Conservation (phyloP, 2,113 vertebrate species). For the Gorsachius goisagi region DNA sequence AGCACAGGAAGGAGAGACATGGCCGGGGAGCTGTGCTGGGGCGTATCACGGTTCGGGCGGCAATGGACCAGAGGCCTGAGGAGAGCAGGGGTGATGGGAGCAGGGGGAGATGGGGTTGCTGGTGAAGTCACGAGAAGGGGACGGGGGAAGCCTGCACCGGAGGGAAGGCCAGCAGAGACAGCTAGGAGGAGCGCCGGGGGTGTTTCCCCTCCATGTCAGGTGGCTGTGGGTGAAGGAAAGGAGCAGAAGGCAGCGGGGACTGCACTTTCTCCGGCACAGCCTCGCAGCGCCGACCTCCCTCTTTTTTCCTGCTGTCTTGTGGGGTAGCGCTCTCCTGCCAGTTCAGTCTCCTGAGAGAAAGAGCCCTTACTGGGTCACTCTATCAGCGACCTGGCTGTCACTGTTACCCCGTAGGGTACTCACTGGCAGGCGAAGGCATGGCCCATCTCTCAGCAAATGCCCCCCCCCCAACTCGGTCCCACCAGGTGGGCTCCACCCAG, state of each 20-base stretch:
- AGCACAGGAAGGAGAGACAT: neutral
- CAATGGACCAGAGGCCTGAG: neutral
- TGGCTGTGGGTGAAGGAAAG: neutral
- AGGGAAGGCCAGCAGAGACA: neutral
- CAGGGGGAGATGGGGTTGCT: fast-evolving
- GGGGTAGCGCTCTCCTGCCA: neutral
- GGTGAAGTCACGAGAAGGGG: neutral
- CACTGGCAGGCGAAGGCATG: neutral
- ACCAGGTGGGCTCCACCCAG: neutral
- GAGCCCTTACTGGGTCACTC: neutral
- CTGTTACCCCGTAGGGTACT: neutral
- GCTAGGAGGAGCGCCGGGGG: neutral
- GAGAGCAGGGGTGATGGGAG: neutral
- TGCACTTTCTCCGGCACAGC: fast-evolving
- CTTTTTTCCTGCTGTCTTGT: neutral
- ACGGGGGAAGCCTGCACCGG: neutral
- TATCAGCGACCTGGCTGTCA: neutral
- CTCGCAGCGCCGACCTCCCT: neutral
- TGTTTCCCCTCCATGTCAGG: neutral
- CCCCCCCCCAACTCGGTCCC: neutral
- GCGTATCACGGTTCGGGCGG: fast-evolving
- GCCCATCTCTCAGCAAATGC: neutral
- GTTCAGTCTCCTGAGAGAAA: neutral
- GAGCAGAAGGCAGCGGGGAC: neutral
- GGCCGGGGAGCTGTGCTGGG: neutral